These are phyloP conservation scores for Glaucopsyche alexis DNA, from an alignment of 2,888 invertebrate species.

Conservation along the genomic window DNA sequence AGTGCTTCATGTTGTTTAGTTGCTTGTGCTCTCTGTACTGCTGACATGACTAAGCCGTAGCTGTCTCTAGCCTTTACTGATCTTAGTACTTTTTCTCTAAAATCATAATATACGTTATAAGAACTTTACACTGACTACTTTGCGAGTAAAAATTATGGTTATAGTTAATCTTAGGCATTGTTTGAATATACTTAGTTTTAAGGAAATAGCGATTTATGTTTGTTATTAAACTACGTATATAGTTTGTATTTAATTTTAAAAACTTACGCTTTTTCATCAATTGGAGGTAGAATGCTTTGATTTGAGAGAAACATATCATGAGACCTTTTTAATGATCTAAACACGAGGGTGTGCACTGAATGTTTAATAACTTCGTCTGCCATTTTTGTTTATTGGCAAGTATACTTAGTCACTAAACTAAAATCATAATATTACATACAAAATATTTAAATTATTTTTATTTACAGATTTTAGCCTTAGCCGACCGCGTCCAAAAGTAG, in stretches of 20 bases:
- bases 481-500: constrained; percentile 16
- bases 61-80: constrained; percentile 90
- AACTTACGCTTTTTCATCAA: constrained; percentile 91
- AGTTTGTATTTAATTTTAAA: constrained; percentile 1
- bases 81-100: constrained; percentile 86
- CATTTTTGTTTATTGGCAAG: constrained; percentile 54
- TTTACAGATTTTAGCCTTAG: constrained; percentile 28
- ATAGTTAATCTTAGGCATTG: background rate
- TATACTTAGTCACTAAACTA: constrained; percentile 35
- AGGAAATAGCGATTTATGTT: background rate
- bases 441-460: background rate
- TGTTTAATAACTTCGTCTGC: constrained; percentile 95
- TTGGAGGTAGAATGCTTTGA: constrained; percentile 90
- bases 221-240: background rate
- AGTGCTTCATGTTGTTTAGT: constrained; percentile 72
- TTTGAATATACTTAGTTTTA: background rate
- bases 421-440: constrained; percentile 23
- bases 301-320: constrained; percentile 98
- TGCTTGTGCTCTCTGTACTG: constrained; percentile 84
- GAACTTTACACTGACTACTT: background rate
- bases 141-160: background rate
- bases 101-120: constrained; percentile 30
- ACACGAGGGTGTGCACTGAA: constrained; percentile 97
- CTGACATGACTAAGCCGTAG: constrained; percentile 90
- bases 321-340: constrained; percentile 96